Evolutionary conservation across 2,888 invertebrate genomes (phyloP).

Genomic region (Chouioia cunea): DNA sequence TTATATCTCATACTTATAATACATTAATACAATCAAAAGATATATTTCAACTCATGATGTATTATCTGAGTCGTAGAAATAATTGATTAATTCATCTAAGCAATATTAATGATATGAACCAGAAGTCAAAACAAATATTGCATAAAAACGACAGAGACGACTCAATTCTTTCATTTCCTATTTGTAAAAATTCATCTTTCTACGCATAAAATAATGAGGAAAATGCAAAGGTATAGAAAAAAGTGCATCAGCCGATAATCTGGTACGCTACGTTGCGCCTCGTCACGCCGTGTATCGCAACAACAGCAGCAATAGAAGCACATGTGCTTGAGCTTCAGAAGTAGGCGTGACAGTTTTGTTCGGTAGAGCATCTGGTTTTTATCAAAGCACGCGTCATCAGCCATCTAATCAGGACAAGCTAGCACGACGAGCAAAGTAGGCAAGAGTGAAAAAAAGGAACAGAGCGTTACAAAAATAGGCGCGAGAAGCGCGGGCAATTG

Average conservation of each 20-base stretch:
- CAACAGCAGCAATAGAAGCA: not conserved
- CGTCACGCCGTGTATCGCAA: slow-evolving; percentile 12
- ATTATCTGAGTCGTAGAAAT: too few relatives aligned
- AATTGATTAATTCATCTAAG: too few relatives aligned
- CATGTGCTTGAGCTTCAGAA: too few relatives aligned
- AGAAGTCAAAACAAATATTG: too few relatives aligned
- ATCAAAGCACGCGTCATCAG: slow-evolving; percentile 39
- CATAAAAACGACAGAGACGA: too few relatives aligned
- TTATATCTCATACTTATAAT: too few relatives aligned
- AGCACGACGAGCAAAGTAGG: not conserved
- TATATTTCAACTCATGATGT: too few relatives aligned
- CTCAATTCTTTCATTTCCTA: too few relatives aligned
- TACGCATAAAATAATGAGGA: not conserved
- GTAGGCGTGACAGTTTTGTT: slow-evolving; percentile 31
- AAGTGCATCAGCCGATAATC: too few relatives aligned
- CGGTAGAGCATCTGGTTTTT: slow-evolving; percentile 23
- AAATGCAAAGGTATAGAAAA: not conserved
- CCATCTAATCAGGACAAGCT: slow-evolving; percentile 36
- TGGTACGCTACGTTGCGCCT: not conserved
- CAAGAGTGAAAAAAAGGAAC: not conserved
- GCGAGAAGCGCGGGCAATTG: slow-evolving; percentile 30
- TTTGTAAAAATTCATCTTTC: too few relatives aligned
- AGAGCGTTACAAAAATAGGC: slow-evolving; percentile 39
- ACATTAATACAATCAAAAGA: too few relatives aligned
- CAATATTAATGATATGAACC: too few relatives aligned